Conservation (phyloP, 1,140 invertebrate genomes). For the Papilio polyxenes region DNA sequence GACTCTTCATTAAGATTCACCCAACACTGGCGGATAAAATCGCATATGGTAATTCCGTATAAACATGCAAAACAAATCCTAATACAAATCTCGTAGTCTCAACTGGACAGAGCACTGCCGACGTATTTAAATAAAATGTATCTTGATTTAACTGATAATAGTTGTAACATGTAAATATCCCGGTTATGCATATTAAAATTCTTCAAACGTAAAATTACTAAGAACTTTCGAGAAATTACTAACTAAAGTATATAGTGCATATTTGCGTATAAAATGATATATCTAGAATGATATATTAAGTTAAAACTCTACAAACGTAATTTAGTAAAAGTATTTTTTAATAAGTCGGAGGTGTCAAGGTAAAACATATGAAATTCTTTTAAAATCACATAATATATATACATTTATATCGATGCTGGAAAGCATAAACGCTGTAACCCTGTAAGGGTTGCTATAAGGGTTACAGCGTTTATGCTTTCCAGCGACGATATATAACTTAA, state of each 20-base stretch:
- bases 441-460: no score
- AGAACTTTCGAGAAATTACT: constrained; percentile 6
- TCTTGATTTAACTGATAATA: constrained; percentile 26
- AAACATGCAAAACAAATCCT: constrained; percentile 37
- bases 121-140: constrained; percentile 32
- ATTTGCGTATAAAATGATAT: no score
- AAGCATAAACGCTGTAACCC: no score
- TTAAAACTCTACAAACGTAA: no score
- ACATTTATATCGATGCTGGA: no score
- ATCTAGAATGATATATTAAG: no score
- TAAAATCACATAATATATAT: no score
- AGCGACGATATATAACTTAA: no score
- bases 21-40: constrained; percentile 33
- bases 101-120: constrained; percentile 10
- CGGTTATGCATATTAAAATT: constrained; percentile 25
- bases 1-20: constrained; percentile 20
- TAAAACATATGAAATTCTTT: no score
- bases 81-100: constrained; percentile 19
- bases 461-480: no score
- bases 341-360: no score
- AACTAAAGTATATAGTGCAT: not conserved
- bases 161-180: constrained; percentile 15
- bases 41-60: constrained; percentile 19
- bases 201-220: constrained; percentile 5
- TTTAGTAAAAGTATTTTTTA: no score